A percentile compares a stretch with the other conserved stretches of the same genome.
These are phyloP conservation scores for Mustela lutreola DNA, from an alignment of 2,113 vertebrate species.

Conservation along the genomic window DNA sequence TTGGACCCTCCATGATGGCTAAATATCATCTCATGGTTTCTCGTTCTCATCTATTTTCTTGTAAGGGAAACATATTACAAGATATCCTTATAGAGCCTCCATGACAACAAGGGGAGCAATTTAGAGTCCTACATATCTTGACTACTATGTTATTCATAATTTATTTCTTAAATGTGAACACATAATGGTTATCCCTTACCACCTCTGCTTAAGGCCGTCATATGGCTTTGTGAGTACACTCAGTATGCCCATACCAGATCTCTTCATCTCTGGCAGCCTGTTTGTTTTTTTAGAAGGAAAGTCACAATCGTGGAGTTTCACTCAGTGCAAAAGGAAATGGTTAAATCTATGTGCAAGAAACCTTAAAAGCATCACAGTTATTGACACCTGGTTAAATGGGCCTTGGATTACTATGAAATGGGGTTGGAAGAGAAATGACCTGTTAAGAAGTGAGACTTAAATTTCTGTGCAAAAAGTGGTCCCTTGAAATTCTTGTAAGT, in stretches of 20 bases:
- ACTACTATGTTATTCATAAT: neutral
- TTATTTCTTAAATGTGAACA: slow-evolving; percentile 6
- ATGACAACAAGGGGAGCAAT: neutral
- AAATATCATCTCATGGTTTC: neutral
- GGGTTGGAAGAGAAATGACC: neutral
- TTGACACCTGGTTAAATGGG: neutral
- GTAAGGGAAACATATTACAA: slow-evolving; percentile 5
- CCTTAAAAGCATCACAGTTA: slow-evolving; percentile 1
- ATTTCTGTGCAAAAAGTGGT: neutral
- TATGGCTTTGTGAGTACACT: neutral
- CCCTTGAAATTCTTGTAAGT: neutral
- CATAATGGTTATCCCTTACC: neutral
- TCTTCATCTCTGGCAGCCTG: neutral
- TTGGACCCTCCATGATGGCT: neutral
- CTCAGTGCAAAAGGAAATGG: slow-evolving; percentile 2
- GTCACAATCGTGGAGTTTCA: slow-evolving; percentile 26
- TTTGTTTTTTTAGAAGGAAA: slow-evolving; percentile 52
- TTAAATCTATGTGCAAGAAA: slow-evolving; percentile 38
- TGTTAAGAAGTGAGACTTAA: slow-evolving; percentile 4
- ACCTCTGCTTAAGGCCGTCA: slow-evolving; percentile 8
- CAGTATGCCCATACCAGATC: neutral
- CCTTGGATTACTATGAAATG: neutral
- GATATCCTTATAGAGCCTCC: neutral
- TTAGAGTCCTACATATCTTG: neutral
- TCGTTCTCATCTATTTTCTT: neutral